A percentile compares a stretch with the other conserved stretches of the same genome.
Evolutionary conservation across 1,140 invertebrate species (phyloP).

Genomic region (Pissodes strobi): DNA sequence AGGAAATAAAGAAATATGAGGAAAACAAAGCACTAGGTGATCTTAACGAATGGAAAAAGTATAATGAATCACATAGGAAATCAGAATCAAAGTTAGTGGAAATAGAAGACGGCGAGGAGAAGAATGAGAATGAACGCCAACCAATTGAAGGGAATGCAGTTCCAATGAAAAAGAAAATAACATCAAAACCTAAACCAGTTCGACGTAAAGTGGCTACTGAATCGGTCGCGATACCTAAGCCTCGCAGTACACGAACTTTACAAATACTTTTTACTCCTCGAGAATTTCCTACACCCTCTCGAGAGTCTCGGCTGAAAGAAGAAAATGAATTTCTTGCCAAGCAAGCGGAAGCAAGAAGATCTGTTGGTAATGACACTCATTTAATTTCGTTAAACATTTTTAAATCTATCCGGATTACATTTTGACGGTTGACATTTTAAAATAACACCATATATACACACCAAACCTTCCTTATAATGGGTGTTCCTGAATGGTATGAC

Average conservation of each 20-base stretch:
- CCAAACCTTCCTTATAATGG: too few species aligned
- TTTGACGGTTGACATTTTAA: too few species aligned
- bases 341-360: slow-evolving; percentile 73
- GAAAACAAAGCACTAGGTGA: slow-evolving; percentile 67
- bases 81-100: slow-evolving; percentile 36
- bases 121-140: slow-evolving; percentile 5
- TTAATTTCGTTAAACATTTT: too few species aligned
- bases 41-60: slow-evolving; percentile 66
- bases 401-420: too few species aligned
- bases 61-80: slow-evolving; percentile 32
- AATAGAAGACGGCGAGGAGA: slow-evolving; percentile 8
- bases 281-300: slow-evolving; percentile 78
- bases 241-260: slow-evolving; percentile 65
- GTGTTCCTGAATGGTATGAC: too few species aligned
- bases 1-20: slow-evolving; percentile 61
- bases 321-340: slow-evolving; percentile 85
- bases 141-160: too few species aligned
- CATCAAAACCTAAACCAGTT: too few species aligned
- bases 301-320: slow-evolving; percentile 73
- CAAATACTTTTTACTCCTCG: slow-evolving; percentile 75
- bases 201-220: slow-evolving; percentile 55
- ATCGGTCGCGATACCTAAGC: slow-evolving; percentile 58
- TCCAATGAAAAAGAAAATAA: slow-evolving; percentile 20
- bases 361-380: slow-evolving; percentile 66
- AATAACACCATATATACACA: too few species aligned